A percentile compares a stretch with the other conserved stretches of the same genome.
These are phyloP conservation scores for Intellagama lesueurii DNA, from an alignment of 2,797 vertebrate genomes.

Conservation along the genomic window DNA sequence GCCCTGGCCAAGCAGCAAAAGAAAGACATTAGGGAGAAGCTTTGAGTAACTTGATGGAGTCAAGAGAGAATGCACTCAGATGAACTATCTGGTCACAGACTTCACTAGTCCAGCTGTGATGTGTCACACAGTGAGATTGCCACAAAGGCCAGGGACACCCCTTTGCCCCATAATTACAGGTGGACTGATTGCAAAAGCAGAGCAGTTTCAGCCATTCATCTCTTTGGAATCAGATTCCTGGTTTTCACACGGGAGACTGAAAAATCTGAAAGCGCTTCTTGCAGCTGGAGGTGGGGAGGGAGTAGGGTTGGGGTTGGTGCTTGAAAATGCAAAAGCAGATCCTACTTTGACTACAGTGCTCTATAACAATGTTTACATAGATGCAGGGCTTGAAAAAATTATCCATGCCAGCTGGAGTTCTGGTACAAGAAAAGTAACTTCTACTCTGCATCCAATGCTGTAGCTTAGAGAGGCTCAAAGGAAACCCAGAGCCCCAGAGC, in stretches of 20 bases:
- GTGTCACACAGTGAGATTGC: neutral
- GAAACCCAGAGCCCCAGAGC: neutral
- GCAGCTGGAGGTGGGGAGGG: neutral
- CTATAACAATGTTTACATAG: neutral
- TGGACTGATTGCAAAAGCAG: neutral
- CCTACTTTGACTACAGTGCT: neutral
- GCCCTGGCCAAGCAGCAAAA: constrained; percentile 28
- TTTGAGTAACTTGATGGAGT: neutral
- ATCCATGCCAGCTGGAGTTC: too few relatives aligned
- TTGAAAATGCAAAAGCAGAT: too few relatives aligned
- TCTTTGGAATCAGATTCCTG: too few relatives aligned
- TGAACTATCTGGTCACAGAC: neutral
- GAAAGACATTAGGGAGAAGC: neutral
- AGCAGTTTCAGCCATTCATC: neutral
- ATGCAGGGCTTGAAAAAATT: neutral
- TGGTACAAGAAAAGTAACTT: too few relatives aligned
- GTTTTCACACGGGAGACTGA: neutral
- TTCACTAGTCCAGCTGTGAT: neutral
- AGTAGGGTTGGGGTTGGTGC: neutral
- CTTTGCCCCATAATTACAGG: neutral
- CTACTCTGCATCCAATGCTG: neutral
- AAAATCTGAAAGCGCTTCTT: neutral
- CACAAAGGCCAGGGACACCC: neutral
- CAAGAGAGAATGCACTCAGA: neutral
- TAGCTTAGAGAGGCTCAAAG: neutral